A percentile compares a stretch with the other conserved stretches of the same genome.
Conservation (phyloP, 2,888 invertebrate genomes). For the Subacronicta megacephala region DNA sequence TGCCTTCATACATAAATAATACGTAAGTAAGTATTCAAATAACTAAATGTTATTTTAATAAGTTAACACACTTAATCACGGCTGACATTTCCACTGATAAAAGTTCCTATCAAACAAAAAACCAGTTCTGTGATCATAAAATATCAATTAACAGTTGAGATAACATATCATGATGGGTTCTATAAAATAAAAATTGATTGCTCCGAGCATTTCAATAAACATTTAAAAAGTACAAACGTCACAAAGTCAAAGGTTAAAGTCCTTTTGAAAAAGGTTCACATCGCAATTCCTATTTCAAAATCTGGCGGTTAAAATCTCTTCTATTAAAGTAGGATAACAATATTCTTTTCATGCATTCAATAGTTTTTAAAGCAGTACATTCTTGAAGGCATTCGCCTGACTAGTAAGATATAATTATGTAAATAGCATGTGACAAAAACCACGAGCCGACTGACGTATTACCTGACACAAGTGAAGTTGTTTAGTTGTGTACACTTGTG, state of each 20-base stretch:
- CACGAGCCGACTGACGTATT: conserved; percentile 56
- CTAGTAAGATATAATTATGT: conserved; percentile 45
- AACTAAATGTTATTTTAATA: neutral
- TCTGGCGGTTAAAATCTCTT: neutral
- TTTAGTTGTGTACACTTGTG: conserved; percentile 54
- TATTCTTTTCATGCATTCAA: neutral
- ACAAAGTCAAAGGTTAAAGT: too few relatives aligned
- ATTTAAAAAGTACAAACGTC: too few relatives aligned
- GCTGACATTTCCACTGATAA: conserved; percentile 10
- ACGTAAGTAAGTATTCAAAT: neutral
- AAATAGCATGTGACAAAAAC: conserved; percentile 71
- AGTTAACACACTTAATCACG: neutral
- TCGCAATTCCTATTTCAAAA: neutral
- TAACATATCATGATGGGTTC: conserved; percentile 17
- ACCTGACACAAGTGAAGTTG: conserved; percentile 62
- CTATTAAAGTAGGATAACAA: neutral
- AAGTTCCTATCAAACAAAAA: neutral
- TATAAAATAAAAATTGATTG: conserved; percentile 1
- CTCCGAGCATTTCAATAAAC: neutral
- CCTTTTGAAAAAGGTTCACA: neutral
- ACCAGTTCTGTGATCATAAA: conserved; percentile 18
- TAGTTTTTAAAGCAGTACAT: conserved; percentile 25
- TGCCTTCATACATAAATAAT: too few relatives aligned
- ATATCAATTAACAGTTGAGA: conserved; percentile 25
- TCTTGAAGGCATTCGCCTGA: conserved; percentile 28